These are phyloP conservation scores for Dromaius novaehollandiae DNA, from an alignment of 2,113 vertebrate genomes.

Conservation along the genomic window DNA sequence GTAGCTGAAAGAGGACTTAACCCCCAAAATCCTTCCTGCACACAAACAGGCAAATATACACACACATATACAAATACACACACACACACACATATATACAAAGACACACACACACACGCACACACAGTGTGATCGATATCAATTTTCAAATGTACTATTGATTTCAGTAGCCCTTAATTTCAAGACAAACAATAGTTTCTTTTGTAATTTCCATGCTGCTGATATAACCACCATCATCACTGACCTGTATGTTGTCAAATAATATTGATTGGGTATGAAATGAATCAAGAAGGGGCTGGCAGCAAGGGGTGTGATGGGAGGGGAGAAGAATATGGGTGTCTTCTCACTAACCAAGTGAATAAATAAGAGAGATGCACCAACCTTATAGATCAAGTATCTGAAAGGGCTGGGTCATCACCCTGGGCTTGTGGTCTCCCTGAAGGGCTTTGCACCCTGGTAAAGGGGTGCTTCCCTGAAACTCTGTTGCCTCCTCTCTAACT, in stretches of 20 bases:
- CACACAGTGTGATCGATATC: slow-evolving; percentile 64
- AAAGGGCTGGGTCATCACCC: neutral
- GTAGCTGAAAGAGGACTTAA: neutral
- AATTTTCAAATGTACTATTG: slow-evolving; percentile 81
- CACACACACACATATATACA: no score
- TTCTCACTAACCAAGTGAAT: neutral
- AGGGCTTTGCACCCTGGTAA: neutral
- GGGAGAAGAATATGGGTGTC: neutral
- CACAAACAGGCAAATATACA: neutral
- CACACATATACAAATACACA: neutral
- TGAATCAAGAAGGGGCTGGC: slow-evolving; percentile 30
- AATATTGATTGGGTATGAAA: slow-evolving; percentile 70
- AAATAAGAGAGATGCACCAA: neutral
- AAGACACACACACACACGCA: slow-evolving; percentile 2
- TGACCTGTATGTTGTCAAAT: slow-evolving; percentile 75
- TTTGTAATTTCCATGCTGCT: slow-evolving; percentile 76
- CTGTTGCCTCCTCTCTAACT: accelerated
- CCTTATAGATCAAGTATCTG: neutral
- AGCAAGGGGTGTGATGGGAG: neutral
- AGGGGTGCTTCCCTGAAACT: neutral
- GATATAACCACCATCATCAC: slow-evolving; percentile 69
- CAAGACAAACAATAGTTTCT: slow-evolving; percentile 76
- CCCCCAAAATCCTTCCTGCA: neutral
- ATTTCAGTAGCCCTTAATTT: slow-evolving; percentile 77
- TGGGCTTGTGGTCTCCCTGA: neutral